phyloP scores from a whole-genome alignment of 1,140 invertebrate genomes.

The Chironomus striatipennis region DNA sequence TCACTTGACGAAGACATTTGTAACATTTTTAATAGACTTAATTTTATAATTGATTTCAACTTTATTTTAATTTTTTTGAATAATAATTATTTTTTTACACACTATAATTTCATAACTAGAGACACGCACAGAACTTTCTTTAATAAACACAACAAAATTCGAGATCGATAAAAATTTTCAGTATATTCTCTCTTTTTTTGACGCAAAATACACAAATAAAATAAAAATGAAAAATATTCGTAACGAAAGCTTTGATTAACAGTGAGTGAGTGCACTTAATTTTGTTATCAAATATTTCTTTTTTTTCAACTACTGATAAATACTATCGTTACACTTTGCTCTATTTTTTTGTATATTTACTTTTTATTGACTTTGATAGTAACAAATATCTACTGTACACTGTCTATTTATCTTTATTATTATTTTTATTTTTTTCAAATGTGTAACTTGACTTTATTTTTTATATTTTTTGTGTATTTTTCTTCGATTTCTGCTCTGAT shows the following conservation, averaged over 20 bases:
- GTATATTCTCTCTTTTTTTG: background rate
- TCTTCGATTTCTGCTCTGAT: background rate
- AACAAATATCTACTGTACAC: background rate
- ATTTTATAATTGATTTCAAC: constrained; percentile 6
- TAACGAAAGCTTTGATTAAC: background rate
- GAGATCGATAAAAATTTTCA: background rate
- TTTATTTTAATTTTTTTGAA: background rate
- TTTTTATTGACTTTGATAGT: background rate
- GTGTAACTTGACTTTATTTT: background rate
- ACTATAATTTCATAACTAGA: background rate
- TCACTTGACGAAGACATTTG: constrained; percentile 14
- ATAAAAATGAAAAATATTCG: no score
- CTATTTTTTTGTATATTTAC: background rate
- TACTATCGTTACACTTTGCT: background rate
- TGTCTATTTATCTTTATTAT: constrained; percentile 6
- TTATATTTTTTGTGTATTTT: background rate
- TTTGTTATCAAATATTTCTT: background rate
- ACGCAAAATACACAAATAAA: background rate
- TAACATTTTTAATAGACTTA: constrained; percentile 7
- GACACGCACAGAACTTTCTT: no score
- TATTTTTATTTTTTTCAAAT: no score
- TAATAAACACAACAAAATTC: background rate
- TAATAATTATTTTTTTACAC: background rate
- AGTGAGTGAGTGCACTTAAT: background rate
- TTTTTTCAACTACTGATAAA: background rate